phyloP scores from a whole-genome alignment of 1,140 invertebrate genomes.

The Tetramorium alpestre region DNA sequence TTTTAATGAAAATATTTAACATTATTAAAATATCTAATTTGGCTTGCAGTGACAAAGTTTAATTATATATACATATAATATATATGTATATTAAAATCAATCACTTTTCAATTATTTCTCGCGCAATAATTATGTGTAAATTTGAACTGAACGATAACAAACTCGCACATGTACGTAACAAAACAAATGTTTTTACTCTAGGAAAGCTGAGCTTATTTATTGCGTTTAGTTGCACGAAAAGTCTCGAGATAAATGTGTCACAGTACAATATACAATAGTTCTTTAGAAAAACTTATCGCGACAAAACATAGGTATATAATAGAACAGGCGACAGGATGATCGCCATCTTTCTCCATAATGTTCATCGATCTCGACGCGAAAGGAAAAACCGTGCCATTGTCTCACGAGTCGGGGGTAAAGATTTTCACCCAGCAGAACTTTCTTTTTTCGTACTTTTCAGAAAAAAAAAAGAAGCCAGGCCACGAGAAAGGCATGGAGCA shows the following conservation, averaged over 20 bases:
- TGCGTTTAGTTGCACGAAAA: background rate
- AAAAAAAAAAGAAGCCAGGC: constrained; percentile 11
- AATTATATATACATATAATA: background rate
- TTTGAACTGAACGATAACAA: background rate
- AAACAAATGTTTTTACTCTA: background rate
- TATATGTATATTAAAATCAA: background rate
- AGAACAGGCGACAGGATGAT: constrained; percentile 32
- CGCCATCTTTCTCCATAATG: constrained; percentile 35
- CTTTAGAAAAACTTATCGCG: constrained; percentile 37
- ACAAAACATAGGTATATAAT: constrained; percentile 40
- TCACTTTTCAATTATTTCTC: background rate
- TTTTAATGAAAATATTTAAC: background rate
- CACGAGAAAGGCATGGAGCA: background rate
- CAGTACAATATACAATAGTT: constrained; percentile 6
- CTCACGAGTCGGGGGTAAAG: constrained; percentile 52
- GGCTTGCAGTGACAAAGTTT: background rate
- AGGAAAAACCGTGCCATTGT: constrained; percentile 50
- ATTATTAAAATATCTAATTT: background rate
- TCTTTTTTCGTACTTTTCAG: constrained; percentile 33
- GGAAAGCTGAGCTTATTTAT: constrained; percentile 20
- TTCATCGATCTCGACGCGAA: constrained; percentile 40
- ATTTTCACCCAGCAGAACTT: constrained; percentile 46
- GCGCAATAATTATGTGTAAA: background rate
- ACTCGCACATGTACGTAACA: background rate
- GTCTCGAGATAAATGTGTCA: constrained; percentile 34